Conservation (phyloP, 2,113 vertebrate genomes). For the Rallus limicola region DNA sequence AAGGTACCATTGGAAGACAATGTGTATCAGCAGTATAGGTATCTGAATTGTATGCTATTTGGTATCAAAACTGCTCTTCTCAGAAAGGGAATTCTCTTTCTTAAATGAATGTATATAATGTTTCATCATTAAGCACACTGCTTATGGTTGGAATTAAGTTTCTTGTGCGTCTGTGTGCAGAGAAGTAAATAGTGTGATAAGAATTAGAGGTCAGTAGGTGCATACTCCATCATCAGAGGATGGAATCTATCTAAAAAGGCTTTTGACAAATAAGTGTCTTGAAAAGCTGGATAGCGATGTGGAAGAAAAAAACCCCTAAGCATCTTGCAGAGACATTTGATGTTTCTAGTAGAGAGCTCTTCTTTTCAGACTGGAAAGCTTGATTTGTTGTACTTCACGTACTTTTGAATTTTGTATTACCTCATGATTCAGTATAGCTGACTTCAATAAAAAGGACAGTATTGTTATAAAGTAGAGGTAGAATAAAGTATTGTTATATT, state of each 20-base stretch:
- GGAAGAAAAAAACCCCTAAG: neutral
- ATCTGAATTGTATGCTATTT: neutral
- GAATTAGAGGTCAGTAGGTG: neutral
- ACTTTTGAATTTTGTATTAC: neutral
- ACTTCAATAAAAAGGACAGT: neutral
- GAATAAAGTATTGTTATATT: neutral
- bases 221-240: neutral
- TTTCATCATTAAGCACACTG: neutral
- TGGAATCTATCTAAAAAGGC: neutral
- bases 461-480: neutral
- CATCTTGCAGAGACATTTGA: neutral
- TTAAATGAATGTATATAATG: neutral
- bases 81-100: neutral
- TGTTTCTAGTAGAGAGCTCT: neutral
- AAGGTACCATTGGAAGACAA: neutral
- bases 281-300: neutral
- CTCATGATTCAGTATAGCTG: neutral
- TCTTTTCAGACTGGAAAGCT: neutral
- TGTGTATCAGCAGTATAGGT: neutral
- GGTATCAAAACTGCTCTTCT: neutral
- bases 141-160: neutral
- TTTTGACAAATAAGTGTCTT: neutral
- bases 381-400: neutral
- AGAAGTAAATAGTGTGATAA: neutral
- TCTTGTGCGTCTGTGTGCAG: neutral